Evolutionary conservation across 1,140 invertebrate genomes (phyloP).

Genomic region (Caenorhabditis inopinata): DNA sequence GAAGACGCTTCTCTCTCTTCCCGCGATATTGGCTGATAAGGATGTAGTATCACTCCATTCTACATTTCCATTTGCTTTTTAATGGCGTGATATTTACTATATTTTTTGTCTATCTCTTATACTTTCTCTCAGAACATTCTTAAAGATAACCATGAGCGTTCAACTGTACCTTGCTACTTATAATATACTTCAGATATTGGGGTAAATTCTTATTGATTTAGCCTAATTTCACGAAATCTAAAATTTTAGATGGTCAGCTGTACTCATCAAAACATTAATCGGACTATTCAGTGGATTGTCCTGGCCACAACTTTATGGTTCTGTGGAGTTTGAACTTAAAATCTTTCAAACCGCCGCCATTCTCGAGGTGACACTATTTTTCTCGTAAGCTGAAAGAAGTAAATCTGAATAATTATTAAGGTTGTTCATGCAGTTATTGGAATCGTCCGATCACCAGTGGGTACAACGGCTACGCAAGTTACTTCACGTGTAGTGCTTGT

Average conservation of each 20-base stretch:
- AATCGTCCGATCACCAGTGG: conserved; percentile 79
- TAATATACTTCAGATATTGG: conserved; percentile 61
- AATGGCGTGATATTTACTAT: neutral
- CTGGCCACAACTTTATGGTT: conserved; percentile 54
- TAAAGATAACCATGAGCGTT: conserved; percentile 37
- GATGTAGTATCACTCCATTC: conserved; percentile 23
- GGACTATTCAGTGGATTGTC: conserved; percentile 50
- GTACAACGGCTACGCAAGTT: conserved; percentile 83
- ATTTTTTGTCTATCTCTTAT: neutral
- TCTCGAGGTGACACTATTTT: conserved; percentile 76
- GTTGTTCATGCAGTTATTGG: conserved; percentile 79
- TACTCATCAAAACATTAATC: conserved; percentile 59
- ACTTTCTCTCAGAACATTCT: neutral
- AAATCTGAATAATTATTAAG: conserved; percentile 68
- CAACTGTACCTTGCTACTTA: conserved; percentile 58
- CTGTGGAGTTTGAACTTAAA: conserved; percentile 70
- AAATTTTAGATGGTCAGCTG: conserved; percentile 58
- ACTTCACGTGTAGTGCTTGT: conserved; percentile 84
- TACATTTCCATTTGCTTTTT: neutral
- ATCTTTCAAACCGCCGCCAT: conserved; percentile 87
- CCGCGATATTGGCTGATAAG: neutral
- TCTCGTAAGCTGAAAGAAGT: neutral
- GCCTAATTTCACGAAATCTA: neutral
- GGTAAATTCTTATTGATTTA: conserved; percentile 50
- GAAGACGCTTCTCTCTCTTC: neutral